Conservation (phyloP, 1,140 invertebrate genomes). For the Bombus turneri region DNA sequence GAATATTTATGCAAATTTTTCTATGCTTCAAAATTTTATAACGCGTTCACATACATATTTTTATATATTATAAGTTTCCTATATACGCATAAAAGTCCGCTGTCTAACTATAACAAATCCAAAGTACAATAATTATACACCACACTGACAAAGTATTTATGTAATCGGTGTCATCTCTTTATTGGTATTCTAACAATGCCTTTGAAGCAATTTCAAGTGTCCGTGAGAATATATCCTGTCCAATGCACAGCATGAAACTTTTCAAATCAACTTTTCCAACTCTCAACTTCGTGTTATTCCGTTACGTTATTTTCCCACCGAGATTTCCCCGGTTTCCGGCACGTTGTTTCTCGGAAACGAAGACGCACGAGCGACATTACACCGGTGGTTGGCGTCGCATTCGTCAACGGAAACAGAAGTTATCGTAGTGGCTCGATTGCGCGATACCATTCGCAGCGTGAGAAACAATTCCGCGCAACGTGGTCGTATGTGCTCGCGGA, state of each 20-base stretch:
- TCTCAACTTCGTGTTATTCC: no score
- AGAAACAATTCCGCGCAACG: conserved; percentile 24
- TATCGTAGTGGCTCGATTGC: conserved; percentile 34
- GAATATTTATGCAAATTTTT: no score
- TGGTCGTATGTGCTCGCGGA: background rate
- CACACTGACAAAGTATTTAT: no score
- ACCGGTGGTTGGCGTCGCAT: background rate
- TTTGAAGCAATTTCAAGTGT: background rate
- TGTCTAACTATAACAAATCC: no score
- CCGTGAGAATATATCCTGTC: background rate
- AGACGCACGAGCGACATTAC: conserved; percentile 19
- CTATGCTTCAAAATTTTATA: no score
- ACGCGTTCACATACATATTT: no score
- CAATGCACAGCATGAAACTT: background rate
- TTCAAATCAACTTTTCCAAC: conserved; percentile 27
- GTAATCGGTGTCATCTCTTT: background rate
- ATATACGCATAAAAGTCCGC: no score
- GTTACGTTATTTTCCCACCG: background rate
- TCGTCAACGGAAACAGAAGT: conserved; percentile 32
- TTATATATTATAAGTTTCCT: no score
- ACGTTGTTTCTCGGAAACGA: background rate
- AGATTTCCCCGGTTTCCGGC: background rate
- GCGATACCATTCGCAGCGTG: conserved; percentile 24
- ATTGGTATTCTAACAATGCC: background rate
- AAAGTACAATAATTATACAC: no score